A percentile compares a stretch with the other conserved stretches of the same genome.
Evolutionary conservation across 2,888 invertebrate species (phyloP).

Genomic region (Stenolophus ochropezus): DNA sequence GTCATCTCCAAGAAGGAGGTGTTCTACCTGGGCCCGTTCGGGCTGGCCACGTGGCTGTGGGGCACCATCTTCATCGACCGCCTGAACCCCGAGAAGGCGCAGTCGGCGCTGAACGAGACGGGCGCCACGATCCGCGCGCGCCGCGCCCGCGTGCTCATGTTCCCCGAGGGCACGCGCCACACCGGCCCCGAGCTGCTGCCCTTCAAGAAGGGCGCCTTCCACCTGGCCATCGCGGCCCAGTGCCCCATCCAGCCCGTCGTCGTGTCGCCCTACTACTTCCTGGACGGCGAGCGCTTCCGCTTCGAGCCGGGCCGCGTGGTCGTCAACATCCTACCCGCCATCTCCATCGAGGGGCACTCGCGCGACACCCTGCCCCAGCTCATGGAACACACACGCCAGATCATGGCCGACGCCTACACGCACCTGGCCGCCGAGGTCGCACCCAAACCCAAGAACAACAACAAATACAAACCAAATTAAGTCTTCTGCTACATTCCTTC

Average conservation of each 20-base stretch:
- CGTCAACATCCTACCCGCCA: constrained; percentile 83
- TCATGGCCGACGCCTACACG: constrained; percentile 81
- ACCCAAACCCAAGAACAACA: constrained; percentile 40
- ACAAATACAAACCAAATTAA: constrained; percentile 33
- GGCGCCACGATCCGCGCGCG: constrained; percentile 79
- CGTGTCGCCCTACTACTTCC: constrained; percentile 87
- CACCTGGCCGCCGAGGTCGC: constrained; percentile 73
- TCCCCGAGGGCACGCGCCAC: constrained; percentile 95
- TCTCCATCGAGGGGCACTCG: constrained; percentile 79
- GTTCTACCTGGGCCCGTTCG: constrained; percentile 88
- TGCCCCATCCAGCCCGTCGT: constrained; percentile 93
- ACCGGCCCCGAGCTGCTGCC: constrained; percentile 85
- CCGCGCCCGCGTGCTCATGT: constrained; percentile 88
- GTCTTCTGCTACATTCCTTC: background rate
- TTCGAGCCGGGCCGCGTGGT: constrained; percentile 83
- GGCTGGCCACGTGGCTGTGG: constrained; percentile 89
- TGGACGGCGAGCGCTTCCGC: constrained; percentile 77
- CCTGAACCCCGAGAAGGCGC: constrained; percentile 81
- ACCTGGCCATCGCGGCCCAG: constrained; percentile 89
- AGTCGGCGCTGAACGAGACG: constrained; percentile 83
- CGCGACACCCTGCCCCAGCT: constrained; percentile 79
- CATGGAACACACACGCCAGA: constrained; percentile 79
- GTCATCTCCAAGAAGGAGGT: constrained; percentile 90
- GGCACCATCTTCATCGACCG: constrained; percentile 93
- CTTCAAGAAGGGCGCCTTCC: constrained; percentile 97